Evolutionary conservation across 2,888 invertebrate genomes (phyloP).

Genomic region (Lasiommata megera): DNA sequence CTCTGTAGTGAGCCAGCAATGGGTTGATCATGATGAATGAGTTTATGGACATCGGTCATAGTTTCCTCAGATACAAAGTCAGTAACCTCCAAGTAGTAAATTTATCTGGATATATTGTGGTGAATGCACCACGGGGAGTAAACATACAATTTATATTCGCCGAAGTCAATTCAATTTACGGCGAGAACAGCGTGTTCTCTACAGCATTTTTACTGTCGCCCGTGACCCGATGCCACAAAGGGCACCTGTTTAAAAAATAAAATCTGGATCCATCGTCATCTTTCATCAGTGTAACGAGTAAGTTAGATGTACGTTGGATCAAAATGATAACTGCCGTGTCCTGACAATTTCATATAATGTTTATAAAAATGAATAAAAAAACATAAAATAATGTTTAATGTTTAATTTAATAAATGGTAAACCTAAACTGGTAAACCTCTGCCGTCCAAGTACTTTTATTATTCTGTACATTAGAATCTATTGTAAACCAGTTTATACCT

Average conservation of each 20-base stretch:
- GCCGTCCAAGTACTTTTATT: no score
- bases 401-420: no score
- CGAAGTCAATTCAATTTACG: constrained; percentile 16
- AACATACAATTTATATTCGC: constrained; percentile 23
- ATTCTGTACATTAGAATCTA: no score
- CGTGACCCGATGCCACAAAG: constrained; percentile 36
- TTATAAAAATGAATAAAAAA: no score
- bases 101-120: constrained; percentile 13
- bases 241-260: neutral
- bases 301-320: neutral
- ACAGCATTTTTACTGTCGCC: constrained; percentile 58
- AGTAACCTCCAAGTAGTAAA: constrained; percentile 5
- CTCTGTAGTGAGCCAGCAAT: no score
- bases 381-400: no score
- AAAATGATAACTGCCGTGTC: no score
- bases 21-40: no score
- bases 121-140: constrained; percentile 16
- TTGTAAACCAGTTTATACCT: no score
- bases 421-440: no score
- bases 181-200: constrained; percentile 41
- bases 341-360: no score
- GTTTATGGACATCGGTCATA: neutral
- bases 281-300: neutral
- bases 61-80: neutral
- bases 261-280: neutral